These are phyloP conservation scores for Colletes gigas DNA, from an alignment of 1,140 invertebrate species.

Conservation along the genomic window DNA sequence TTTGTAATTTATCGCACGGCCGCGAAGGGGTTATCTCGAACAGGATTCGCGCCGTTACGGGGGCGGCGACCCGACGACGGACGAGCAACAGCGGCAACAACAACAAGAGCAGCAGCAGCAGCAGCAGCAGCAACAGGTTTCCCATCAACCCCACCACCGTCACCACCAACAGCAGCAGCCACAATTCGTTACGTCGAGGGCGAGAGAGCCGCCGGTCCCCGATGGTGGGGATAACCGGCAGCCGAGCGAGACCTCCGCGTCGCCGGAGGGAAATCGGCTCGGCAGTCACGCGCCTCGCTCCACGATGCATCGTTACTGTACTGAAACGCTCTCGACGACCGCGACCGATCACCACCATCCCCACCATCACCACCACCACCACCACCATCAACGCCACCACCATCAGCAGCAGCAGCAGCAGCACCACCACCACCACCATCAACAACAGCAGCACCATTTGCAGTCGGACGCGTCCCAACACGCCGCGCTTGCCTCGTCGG, in stretches of 20 bases:
- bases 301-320: conserved; percentile 78
- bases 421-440: conserved; percentile 52
- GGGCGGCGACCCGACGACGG: conserved; percentile 52
- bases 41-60: conserved; percentile 38
- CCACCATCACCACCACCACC: conserved; percentile 54
- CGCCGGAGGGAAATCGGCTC: conserved; percentile 69
- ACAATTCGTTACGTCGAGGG: conserved; percentile 63
- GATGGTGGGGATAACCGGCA: conserved; percentile 76
- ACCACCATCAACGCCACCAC: conserved; percentile 47
- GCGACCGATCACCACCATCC: conserved; percentile 69
- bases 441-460: conserved; percentile 50
- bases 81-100: conserved; percentile 49
- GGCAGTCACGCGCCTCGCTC: conserved; percentile 78
- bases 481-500: neutral
- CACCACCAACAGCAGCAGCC: conserved; percentile 45
- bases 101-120: conserved; percentile 40
- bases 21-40: conserved; percentile 56
- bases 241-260: conserved; percentile 65
- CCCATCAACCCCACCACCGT: conserved; percentile 52
- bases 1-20: neutral
- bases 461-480: conserved; percentile 30
- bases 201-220: conserved; percentile 69
- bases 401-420: conserved; percentile 64
- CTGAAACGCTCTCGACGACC: conserved; percentile 73
- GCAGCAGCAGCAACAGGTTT: conserved; percentile 63